A percentile compares a stretch with the other conserved stretches of the same genome.
phyloP scores from a whole-genome alignment of 1,140 invertebrate species.

The Ostrea edulis region DNA sequence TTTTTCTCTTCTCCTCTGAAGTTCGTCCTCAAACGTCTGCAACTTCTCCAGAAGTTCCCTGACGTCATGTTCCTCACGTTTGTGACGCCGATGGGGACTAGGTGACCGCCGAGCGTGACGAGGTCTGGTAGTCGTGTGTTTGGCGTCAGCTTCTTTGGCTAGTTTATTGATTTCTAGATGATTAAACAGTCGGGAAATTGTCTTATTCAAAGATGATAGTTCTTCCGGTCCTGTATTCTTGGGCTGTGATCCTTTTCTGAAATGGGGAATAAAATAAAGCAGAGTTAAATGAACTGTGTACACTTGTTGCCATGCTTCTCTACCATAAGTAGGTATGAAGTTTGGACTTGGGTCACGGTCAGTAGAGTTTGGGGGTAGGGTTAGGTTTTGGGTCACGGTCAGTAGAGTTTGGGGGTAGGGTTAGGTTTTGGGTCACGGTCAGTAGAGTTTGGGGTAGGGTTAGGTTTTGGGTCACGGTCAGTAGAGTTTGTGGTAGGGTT shows the following conservation, averaged over 20 bases:
- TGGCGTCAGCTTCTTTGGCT: not conserved
- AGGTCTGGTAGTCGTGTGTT: not conserved
- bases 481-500: no score
- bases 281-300: no score
- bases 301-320: no score
- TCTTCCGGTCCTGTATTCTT: conserved; percentile 35
- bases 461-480: no score
- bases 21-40: conserved; percentile 43
- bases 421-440: no score
- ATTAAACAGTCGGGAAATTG: conserved; percentile 44
- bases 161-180: conserved; percentile 49
- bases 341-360: no score
- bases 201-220: conserved; percentile 45
- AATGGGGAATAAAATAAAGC: not conserved
- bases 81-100: not conserved
- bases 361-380: no score
- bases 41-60: conserved; percentile 44
- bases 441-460: no score
- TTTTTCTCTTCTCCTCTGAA: conserved; percentile 41
- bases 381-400: no score
- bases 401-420: no score
- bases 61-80: conserved; percentile 25
- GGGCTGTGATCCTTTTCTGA: not conserved
- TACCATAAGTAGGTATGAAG: no score
- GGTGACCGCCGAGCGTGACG: not conserved